Conservation (phyloP, 2,113 vertebrate species). For the Tinamus guttatus region DNA sequence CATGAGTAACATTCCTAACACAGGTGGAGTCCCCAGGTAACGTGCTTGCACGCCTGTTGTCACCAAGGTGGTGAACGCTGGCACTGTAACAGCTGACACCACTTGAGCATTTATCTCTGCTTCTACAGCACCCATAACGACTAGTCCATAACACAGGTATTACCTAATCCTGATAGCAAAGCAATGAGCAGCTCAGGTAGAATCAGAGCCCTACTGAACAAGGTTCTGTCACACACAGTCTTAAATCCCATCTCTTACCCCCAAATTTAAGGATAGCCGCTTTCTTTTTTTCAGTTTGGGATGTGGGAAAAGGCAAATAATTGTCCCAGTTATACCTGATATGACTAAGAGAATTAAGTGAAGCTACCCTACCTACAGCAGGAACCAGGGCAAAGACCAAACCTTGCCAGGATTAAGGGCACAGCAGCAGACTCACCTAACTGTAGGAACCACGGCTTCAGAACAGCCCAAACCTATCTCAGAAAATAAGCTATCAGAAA, state of each 20-base stretch:
- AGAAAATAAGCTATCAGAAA: background rate
- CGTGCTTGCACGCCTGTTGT: background rate
- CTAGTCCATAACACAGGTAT: background rate
- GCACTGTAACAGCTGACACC: background rate
- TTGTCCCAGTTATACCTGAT: background rate
- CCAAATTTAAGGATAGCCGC: rapidly evolving
- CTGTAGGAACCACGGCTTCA: background rate
- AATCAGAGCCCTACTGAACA: background rate
- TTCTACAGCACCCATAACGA: background rate
- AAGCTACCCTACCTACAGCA: background rate
- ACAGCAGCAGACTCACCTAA: background rate
- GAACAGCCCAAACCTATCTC: background rate
- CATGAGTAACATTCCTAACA: background rate
- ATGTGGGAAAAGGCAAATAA: background rate
- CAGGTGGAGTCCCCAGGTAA: background rate
- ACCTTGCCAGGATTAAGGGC: background rate
- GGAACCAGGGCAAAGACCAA: background rate
- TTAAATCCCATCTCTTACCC: background rate
- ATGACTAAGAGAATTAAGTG: background rate
- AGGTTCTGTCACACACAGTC: background rate
- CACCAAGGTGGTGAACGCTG: background rate
- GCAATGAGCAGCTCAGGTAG: background rate
- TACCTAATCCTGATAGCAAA: background rate
- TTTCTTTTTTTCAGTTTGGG: background rate
- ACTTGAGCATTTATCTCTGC: background rate